phyloP scores from a whole-genome alignment of 2,113 vertebrate species.

The Pedionomus torquatus region DNA sequence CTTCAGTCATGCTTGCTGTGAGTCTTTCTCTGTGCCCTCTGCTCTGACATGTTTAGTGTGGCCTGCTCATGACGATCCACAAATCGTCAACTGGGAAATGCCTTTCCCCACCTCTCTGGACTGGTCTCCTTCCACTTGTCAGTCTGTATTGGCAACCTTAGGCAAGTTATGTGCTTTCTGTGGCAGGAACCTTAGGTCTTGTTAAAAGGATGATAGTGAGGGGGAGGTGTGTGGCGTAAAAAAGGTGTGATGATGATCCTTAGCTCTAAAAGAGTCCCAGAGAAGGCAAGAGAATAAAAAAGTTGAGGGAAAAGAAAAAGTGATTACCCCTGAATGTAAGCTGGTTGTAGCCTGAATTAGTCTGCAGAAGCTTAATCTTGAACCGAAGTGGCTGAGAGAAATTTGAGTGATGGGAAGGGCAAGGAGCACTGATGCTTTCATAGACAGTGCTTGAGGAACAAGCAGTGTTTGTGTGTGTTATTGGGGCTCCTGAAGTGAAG shows the following conservation, averaged over 20 bases:
- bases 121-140: background rate
- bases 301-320: background rate
- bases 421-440: background rate
- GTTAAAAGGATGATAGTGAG: background rate
- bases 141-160: rapidly evolving
- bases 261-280: background rate
- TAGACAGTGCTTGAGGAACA: background rate
- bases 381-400: background rate
- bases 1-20: background rate
- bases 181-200: background rate
- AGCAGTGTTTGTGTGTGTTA: rapidly evolving
- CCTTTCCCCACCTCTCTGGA: background rate
- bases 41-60: background rate
- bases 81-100: background rate
- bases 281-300: background rate
- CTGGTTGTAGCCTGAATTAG: background rate
- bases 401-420: background rate
- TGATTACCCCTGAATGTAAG: background rate
- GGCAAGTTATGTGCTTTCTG: rapidly evolving
- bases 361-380: background rate
- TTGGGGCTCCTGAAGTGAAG: background rate
- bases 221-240: background rate
- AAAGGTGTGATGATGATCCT: background rate
- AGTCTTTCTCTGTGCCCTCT: background rate
- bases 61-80: background rate